These are phyloP conservation scores for Amphibalanus amphitrite DNA, from an alignment of 1,140 invertebrate species.

Conservation along the genomic window DNA sequence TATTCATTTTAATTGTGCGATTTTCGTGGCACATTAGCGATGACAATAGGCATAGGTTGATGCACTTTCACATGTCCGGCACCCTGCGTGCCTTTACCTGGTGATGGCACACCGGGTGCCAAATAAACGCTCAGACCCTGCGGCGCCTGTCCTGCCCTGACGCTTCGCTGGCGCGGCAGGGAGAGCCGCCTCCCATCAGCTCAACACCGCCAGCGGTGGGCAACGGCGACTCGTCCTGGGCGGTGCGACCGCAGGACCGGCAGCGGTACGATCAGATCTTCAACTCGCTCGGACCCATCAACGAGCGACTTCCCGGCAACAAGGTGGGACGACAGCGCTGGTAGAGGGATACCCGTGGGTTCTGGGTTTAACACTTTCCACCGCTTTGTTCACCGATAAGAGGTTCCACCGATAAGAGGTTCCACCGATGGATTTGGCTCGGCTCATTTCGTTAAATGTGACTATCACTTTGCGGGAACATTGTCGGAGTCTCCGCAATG, in stretches of 20 bases:
- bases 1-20: too few relatives aligned
- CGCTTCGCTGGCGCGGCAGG: conserved; percentile 8
- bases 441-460: too few relatives aligned
- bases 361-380: neutral
- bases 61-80: too few relatives aligned
- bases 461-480: too few relatives aligned
- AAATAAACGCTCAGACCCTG: neutral
- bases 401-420: too few relatives aligned
- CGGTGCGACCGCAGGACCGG: conserved; percentile 58
- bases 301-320: conserved; percentile 74
- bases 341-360: neutral
- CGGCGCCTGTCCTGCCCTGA: neutral
- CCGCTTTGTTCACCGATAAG: conserved; percentile 2
- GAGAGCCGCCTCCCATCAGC: conserved; percentile 12
- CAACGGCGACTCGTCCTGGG: conserved; percentile 39
- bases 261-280: conserved; percentile 85
- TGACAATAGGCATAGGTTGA: too few relatives aligned
- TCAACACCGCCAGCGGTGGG: conserved; percentile 1
- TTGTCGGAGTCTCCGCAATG: too few relatives aligned
- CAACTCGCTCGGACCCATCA: conserved; percentile 64
- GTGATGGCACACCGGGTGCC: neutral
- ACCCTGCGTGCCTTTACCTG: too few relatives aligned
- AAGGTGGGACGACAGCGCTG: conserved; percentile 43
- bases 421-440: too few relatives aligned
- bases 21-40: too few relatives aligned